These are phyloP conservation scores for Drosophila seguyi DNA, from an alignment of 1,140 invertebrate species.

Conservation along the genomic window DNA sequence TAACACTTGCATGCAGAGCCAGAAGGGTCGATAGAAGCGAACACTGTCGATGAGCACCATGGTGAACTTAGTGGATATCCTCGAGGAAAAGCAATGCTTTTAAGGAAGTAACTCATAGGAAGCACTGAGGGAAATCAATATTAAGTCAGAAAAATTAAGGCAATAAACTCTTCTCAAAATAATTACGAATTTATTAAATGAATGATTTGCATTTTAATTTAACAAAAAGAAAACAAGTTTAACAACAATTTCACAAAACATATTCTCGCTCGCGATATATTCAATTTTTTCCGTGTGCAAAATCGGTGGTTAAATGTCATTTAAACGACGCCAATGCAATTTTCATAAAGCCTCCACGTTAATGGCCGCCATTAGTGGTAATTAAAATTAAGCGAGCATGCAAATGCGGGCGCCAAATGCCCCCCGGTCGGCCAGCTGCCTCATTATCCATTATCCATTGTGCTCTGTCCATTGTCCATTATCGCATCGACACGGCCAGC, in stretches of 20 bases:
- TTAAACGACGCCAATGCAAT: constrained; percentile 65
- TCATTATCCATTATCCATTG: constrained; percentile 13
- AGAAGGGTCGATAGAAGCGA: constrained; percentile 55
- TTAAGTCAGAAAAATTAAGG: no score
- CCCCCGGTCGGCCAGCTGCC: not conserved
- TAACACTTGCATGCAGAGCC: constrained; percentile 53
- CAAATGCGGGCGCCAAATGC: constrained; percentile 21
- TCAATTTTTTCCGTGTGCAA: constrained; percentile 11
- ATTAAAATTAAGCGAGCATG: constrained; percentile 51
- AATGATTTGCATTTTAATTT: not conserved
- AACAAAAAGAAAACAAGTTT: no score
- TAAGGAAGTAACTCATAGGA: constrained; percentile 11
- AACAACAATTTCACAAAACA: no score
- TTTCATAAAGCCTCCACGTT: constrained; percentile 55
- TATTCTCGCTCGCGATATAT: not conserved
- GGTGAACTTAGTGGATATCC: not conserved
- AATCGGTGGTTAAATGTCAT: constrained; percentile 48
- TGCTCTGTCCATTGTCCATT: constrained; percentile 24
- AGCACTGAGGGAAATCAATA: constrained; percentile 4
- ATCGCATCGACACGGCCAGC: constrained; percentile 45
- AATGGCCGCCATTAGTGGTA: constrained; percentile 58
- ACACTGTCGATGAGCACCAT: constrained; percentile 53
- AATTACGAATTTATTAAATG: not conserved
- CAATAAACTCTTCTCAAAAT: not conserved
- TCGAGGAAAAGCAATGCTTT: constrained; percentile 19